These are phyloP conservation scores for Noctua pronuba DNA, from an alignment of 2,888 invertebrate genomes.

Conservation along the genomic window DNA sequence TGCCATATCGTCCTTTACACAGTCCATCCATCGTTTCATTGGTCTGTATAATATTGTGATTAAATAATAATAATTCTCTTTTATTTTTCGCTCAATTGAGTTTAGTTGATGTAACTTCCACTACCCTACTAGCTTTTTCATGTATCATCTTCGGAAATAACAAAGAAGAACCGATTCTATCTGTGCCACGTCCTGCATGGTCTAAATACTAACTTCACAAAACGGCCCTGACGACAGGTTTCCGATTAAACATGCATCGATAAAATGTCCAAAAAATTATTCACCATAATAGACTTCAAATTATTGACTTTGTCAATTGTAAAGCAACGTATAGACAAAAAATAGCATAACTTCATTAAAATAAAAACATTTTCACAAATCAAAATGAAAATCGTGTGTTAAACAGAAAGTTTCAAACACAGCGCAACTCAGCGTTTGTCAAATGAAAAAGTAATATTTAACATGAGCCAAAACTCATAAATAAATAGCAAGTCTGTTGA, in stretches of 20 bases:
- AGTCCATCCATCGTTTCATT: no score
- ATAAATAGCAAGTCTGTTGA: constrained; percentile 66
- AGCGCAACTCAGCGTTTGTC: constrained; percentile 37
- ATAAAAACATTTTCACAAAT: constrained; percentile 1
- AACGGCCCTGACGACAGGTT: not conserved
- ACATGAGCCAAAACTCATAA: constrained; percentile 62
- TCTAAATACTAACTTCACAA: not conserved
- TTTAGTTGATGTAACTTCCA: no score
- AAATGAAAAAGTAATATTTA: constrained; percentile 66
- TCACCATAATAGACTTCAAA: not conserved
- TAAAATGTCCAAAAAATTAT: not conserved
- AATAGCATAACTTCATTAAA: not conserved
- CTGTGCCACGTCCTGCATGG: not conserved
- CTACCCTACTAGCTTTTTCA: not conserved
- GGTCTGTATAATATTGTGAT: no score
- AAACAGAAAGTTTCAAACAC: constrained; percentile 27
- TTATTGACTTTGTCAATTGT: not conserved
- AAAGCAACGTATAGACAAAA: not conserved
- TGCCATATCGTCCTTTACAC: no score
- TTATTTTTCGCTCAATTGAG: no score
- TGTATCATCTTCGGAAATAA: not conserved
- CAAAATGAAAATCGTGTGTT: constrained; percentile 7
- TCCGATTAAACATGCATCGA: not conserved
- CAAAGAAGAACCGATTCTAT: not conserved
- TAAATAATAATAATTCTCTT: no score